Conservation (phyloP, 2,113 vertebrate species). For the Elephas maximus region DNA sequence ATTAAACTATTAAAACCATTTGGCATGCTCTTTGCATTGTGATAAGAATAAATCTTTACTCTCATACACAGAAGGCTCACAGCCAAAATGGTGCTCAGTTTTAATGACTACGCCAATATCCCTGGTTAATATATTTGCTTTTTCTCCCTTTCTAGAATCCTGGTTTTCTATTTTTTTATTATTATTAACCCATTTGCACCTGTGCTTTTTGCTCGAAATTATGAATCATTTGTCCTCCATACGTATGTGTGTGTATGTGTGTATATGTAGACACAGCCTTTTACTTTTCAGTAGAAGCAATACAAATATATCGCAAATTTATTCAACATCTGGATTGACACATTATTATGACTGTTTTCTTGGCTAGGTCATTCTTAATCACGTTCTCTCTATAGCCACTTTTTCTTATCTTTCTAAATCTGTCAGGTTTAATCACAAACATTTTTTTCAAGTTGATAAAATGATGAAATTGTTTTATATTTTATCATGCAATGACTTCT, state of each 20-base stretch:
- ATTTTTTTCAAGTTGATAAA: background rate
- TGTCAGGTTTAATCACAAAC: slow-evolving; percentile 36
- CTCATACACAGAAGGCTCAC: background rate
- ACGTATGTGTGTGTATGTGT: background rate
- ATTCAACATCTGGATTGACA: background rate
- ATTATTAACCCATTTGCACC: background rate
- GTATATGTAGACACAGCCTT: background rate
- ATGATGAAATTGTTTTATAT: slow-evolving; percentile 9
- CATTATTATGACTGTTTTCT: slow-evolving; percentile 11
- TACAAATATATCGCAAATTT: background rate
- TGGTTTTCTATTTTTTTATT: background rate
- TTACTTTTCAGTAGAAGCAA: background rate
- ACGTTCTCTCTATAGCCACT: background rate
- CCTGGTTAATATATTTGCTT: background rate
- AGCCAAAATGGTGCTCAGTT: background rate
- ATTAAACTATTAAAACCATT: background rate
- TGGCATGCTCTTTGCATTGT: background rate
- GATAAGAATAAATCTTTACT: background rate
- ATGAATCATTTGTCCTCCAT: background rate
- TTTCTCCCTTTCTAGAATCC: background rate
- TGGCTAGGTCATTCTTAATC: slow-evolving; percentile 3
- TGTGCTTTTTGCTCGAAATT: background rate
- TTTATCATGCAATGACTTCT: background rate
- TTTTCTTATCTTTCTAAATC: slow-evolving; percentile 62
- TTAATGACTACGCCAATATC: background rate